Conservation (phyloP, 2,113 vertebrate genomes). For the Siniperca chuatsi region DNA sequence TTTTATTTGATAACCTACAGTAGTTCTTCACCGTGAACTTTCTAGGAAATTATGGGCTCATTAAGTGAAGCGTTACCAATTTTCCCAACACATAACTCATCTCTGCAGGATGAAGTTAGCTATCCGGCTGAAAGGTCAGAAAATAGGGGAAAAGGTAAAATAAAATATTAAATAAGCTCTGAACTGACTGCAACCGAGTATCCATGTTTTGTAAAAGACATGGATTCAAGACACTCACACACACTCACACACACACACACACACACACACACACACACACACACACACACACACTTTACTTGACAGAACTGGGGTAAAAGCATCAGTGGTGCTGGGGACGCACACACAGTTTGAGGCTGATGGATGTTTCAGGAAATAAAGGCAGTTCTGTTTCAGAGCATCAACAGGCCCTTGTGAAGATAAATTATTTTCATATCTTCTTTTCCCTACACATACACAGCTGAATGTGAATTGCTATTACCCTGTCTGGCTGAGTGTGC, state of each 20-base stretch:
- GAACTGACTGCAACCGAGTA: neutral
- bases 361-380: neutral
- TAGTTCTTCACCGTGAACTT: no score
- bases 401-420: neutral
- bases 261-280: neutral
- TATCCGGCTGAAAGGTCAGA: no score
- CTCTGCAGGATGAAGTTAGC: no score
- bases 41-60: no score
- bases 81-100: no score
- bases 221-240: neutral
- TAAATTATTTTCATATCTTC: neutral
- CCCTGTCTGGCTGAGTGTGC: neutral
- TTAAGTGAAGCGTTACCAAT: no score
- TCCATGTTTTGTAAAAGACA: no score
- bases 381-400: neutral
- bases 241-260: neutral
- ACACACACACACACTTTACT: neutral
- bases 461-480: neutral
- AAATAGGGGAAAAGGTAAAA: no score
- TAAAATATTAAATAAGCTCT: neutral
- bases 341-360: neutral
- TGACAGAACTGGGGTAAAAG: no score
- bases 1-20: no score
- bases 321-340: no score
- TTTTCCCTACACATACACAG: neutral